Base-by-base conservation (phyloP, 2,797 vertebrate species). In the Onychomys torridus region DNA sequence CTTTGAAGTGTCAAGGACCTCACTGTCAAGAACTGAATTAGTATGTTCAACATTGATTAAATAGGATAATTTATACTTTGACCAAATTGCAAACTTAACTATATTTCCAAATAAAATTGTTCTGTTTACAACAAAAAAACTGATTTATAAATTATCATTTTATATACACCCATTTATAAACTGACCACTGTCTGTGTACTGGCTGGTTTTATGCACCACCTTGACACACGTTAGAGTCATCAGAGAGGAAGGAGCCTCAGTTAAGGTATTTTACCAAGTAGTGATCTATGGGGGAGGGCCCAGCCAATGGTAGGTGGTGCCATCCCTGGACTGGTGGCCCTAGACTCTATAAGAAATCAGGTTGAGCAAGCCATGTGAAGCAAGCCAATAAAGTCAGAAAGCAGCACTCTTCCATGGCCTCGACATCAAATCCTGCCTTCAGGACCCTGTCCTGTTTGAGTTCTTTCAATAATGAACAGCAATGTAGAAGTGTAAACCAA, bases 1-100 rank as follows among this genome's bases (percentile, higher is more conserved):
- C 85, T 61, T 5, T 89, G n/a, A 96, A 90, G 57, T 73, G 61
- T 29, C 49, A 85, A 23, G 37, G 29, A 0, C 11, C 49, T 79
- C 90, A 23, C 21, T 89, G 69, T 83, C 76, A 91, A 90, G 43
- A 96, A 73, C 63, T 79, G 34, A 57, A 9, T 37, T 81, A 61
- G 46, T 69, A 81, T 81, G 67, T 81, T 92, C 85, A 82, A 17
- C 67, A 90, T 75, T 90, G 85, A 85, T 77, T 97, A 95, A 93
- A 93, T 43, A 73, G 10, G 55, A 46, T 71, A 21, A 83, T 88
- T 81, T 81, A 40, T 61, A 17, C 67, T 63, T 94, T 73, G 34
- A n/a, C 27, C 85, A 93, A 61, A 55, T 84, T 96, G 57, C 55
- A 43, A 97, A 86, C 14, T 19, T 81, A 92, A 89, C 11, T 85